Evolutionary conservation across 1,140 invertebrate species (phyloP).

Genomic region (Phymastichus coffea): DNA sequence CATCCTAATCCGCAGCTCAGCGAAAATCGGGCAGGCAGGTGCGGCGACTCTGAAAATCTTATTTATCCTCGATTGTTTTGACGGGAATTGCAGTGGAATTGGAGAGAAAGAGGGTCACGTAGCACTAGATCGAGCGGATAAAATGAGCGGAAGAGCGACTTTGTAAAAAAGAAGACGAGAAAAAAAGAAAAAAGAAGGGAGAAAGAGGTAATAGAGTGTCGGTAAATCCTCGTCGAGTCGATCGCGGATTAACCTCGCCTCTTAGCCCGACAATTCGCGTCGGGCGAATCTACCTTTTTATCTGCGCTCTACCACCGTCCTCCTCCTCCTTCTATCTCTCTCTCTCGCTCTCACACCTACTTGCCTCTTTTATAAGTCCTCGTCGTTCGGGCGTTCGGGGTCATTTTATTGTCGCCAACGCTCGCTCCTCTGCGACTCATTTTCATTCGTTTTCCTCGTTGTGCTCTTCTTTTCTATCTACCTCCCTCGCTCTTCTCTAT

Average conservation of each 20-base stretch:
- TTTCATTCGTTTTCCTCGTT: slow-evolving; percentile 7
- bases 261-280: slow-evolving; percentile 12
- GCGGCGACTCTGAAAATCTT: slow-evolving; percentile 13
- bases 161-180: too few species aligned
- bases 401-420: too few species aligned
- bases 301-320: neutral
- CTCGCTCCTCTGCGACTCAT: neutral
- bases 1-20: neutral
- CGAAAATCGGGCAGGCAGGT: too few species aligned
- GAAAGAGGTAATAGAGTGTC: slow-evolving; percentile 30
- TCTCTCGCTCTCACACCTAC: slow-evolving; percentile 22
- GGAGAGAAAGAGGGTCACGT: slow-evolving; percentile 23
- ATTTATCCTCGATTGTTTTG: slow-evolving; percentile 25
- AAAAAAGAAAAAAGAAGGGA: too few species aligned
- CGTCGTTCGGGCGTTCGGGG: too few species aligned
- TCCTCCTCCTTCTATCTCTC: slow-evolving; percentile 19
- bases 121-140: slow-evolving; percentile 23
- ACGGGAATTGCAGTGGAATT: slow-evolving; percentile 12
- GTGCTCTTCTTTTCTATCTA: neutral
- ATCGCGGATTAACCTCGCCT: slow-evolving; percentile 29
- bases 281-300: neutral
- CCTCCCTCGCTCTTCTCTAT: neutral
- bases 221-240: slow-evolving; percentile 26
- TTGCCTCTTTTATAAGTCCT: too few species aligned
- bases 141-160: slow-evolving; percentile 10